A percentile compares a stretch with the other conserved stretches of the same genome.
Conservation (phyloP, 2,888 invertebrate genomes). For the Amiota minor region DNA sequence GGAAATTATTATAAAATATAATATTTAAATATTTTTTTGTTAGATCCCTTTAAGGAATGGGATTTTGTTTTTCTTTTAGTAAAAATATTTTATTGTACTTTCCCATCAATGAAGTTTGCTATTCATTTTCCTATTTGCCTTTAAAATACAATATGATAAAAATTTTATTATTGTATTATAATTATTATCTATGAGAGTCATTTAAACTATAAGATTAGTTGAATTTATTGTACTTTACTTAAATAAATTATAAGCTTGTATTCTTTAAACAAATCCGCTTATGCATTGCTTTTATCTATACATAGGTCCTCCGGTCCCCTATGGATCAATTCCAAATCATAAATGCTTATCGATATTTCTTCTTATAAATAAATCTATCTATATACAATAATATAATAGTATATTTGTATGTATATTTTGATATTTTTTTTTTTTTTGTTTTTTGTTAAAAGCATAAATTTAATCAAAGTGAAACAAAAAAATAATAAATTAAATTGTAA, state of each 20-base stretch:
- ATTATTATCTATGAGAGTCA: conserved; percentile 49
- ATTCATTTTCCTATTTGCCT: not conserved
- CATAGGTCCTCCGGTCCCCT: not conserved
- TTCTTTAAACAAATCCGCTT: conserved; percentile 24
- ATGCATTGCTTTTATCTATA: not conserved
- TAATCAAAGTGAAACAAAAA: not conserved
- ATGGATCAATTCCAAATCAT: too few species aligned
- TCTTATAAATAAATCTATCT: too few species aligned
- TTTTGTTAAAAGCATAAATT: not conserved
- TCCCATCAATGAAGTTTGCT: conserved; percentile 28
- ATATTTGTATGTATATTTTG: too few species aligned
- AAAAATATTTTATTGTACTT: conserved; percentile 28
- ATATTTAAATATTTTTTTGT: too few species aligned
- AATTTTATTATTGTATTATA: too few species aligned
- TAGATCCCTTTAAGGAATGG: too few species aligned
- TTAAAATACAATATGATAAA: not conserved
- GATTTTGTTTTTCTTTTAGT: conserved; percentile 28
- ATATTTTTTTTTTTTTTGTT: too few species aligned
- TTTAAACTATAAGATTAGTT: conserved; percentile 58
- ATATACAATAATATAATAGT: too few species aligned
- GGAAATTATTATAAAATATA: too few species aligned
- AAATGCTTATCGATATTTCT: too few species aligned
- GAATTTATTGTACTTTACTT: conserved; percentile 47
- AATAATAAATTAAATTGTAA: not conserved
- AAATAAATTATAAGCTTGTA: conserved; percentile 48